Evolutionary conservation across 2,888 invertebrate genomes (phyloP).

Genomic region (Biston betularia): DNA sequence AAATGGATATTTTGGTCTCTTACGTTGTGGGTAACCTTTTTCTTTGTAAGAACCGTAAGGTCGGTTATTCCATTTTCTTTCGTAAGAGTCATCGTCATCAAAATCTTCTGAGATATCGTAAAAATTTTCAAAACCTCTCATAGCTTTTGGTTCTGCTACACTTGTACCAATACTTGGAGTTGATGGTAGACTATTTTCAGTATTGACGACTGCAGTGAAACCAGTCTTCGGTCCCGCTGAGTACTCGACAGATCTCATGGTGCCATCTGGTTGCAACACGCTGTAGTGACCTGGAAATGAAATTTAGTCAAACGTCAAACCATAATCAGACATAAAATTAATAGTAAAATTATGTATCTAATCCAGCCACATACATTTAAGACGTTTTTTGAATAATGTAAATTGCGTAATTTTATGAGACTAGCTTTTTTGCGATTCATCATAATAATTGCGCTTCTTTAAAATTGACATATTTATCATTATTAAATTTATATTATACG

Average conservation of each 20-base stretch:
- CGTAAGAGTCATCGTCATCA: conserved; percentile 62
- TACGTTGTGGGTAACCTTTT: conserved; percentile 51
- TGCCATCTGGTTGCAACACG: conserved; percentile 89
- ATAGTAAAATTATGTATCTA: too few relatives aligned
- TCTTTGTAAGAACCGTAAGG: conserved; percentile 67
- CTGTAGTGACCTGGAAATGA: conserved; percentile 86
- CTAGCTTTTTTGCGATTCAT: too few relatives aligned
- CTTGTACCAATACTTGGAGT: conserved; percentile 47
- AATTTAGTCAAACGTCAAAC: background rate
- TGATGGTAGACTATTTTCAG: conserved; percentile 64
- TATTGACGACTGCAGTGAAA: conserved; percentile 86
- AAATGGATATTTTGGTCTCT: conserved; percentile 64
- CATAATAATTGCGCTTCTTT: too few relatives aligned
- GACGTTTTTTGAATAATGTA: too few relatives aligned
- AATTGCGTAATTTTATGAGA: too few relatives aligned
- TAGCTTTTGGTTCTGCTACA: conserved; percentile 66
- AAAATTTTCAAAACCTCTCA: conserved; percentile 71
- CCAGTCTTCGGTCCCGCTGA: conserved; percentile 86
- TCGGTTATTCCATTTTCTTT: conserved; percentile 63
- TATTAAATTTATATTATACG: too few relatives aligned
- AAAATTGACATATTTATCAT: too few relatives aligned
- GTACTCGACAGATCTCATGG: conserved; percentile 87
- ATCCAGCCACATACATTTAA: too few relatives aligned
- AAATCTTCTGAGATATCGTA: conserved; percentile 71
- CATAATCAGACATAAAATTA: too few relatives aligned